These are phyloP conservation scores for Seira ritae DNA, from an alignment of 2,888 invertebrate genomes.

Conservation along the genomic window DNA sequence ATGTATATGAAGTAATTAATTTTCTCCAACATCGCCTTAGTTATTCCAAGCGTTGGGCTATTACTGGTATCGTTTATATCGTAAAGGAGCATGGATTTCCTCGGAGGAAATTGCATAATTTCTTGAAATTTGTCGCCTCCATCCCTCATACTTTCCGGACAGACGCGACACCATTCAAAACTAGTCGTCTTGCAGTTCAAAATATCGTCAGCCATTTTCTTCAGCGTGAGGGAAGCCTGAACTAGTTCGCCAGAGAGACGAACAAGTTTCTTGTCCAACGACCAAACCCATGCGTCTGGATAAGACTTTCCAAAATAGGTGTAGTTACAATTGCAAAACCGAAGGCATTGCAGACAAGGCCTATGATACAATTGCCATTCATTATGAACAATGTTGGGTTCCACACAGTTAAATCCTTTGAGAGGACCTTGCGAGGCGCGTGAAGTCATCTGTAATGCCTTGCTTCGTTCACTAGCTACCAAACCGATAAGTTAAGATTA, in stretches of 20 bases:
- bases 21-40: constrained; percentile 19
- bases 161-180: too few relatives aligned
- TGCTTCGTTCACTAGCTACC: too few relatives aligned
- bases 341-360: constrained; percentile 36
- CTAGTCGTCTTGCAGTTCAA: neutral
- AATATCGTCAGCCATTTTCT: neutral
- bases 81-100: neutral
- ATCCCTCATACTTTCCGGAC: too few relatives aligned
- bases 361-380: neutral
- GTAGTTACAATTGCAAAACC: constrained; percentile 43
- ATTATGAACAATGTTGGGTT: too few relatives aligned
- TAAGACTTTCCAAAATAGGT: constrained; percentile 8
- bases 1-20: constrained; percentile 26
- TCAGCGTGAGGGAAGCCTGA: constrained; percentile 13
- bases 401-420: too few relatives aligned
- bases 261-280: constrained; percentile 45
- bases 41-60: constrained; percentile 43
- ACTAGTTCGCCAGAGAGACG: constrained; percentile 38
- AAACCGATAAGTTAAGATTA: too few relatives aligned
- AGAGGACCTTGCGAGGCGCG: too few relatives aligned
- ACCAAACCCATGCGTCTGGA: constrained; percentile 49
- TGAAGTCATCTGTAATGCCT: too few relatives aligned
- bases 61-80: too few relatives aligned
- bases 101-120: neutral
- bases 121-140: too few relatives aligned